A percentile compares a stretch with the other conserved stretches of the same genome.
phyloP scores from a whole-genome alignment of 2,797 vertebrate genomes.

The Jordanella pulchra region DNA sequence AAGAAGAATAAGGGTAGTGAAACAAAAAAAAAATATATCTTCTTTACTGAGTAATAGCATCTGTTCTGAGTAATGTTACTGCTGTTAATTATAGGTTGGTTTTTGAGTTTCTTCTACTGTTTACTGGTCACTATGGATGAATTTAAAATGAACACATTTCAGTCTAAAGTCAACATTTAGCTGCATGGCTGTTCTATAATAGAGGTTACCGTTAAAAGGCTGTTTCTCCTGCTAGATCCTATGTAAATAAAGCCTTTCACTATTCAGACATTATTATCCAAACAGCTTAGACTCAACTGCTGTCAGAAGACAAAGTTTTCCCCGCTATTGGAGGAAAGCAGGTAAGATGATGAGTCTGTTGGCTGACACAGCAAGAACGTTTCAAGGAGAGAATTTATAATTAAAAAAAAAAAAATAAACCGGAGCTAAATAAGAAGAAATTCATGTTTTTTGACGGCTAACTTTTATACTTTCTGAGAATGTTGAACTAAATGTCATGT shows the following conservation, averaged over 20 bases:
- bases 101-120: too few species aligned
- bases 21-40: too few species aligned
- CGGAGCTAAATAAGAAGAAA: not conserved
- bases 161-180: not conserved
- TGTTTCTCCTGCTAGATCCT: too few species aligned
- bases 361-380: not conserved
- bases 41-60: too few species aligned
- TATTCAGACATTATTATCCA: too few species aligned
- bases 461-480: not conserved
- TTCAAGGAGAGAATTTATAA: not conserved
- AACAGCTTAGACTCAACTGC: not conserved
- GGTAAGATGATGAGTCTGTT: not conserved
- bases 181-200: too few species aligned
- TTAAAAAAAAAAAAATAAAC: too few species aligned
- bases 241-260: too few species aligned
- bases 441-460: not conserved
- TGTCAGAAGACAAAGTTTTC: not conserved
- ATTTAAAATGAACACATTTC: not conserved
- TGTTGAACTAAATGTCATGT: not conserved
- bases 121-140: not conserved
- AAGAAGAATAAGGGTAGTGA: not conserved
- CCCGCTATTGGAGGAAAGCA: not conserved
- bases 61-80: too few species aligned
- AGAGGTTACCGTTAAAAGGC: too few species aligned
- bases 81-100: not conserved